Base-by-base conservation (phyloP, 2,797 vertebrate genomes). In the Monodelphis domestica region DNA sequence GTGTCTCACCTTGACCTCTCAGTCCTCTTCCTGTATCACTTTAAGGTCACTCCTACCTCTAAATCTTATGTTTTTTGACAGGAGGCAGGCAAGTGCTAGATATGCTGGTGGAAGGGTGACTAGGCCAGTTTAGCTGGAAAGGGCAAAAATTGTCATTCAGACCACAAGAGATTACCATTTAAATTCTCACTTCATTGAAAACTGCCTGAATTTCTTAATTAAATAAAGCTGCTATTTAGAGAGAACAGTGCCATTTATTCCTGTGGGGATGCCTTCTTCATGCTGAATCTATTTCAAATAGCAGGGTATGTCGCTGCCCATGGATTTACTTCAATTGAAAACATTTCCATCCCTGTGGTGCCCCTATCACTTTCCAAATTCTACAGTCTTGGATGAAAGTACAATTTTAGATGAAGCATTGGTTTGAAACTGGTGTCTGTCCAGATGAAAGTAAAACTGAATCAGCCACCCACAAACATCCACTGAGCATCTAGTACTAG, bases 301-400 rank as follows among this genome's bases (percentile, higher is more conserved):
- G 14, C 33, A 2, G 12, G 33, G 10, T 28, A 30, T 12, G n/a
- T 53, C 33, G 30, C 5, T 1, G 0, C 26, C 57, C 2, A 21
- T 7, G 55, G 87, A 84, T 56, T 56, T 51, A 38, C 30, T 26
- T 53, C 52, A 88, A 53, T 26, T 50, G 57, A 84, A 78, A 45
- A 30, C 0, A 0, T 51, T 7, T 45, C 24, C 30, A 21, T 53
- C 30, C 12, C 87, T 9, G 0, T 52, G 52, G n/a, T 57, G 52
- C 12, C 87, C 21, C 24, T 90, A 38, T 26, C n/a, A 21, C 53
- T 89, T 89, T 89, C 54, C n/a, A n/a, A 24, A 26, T 56, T 57
- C 14, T 28, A 33, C 29, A 88, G 11, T 2, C 52, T 55, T 45
- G 59, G 24, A 45, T 11, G 12, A 5, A 21, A 29, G 7, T 29